phyloP scores from a whole-genome alignment of 2,113 vertebrate species.

The Amphilophus citrinellus region DNA sequence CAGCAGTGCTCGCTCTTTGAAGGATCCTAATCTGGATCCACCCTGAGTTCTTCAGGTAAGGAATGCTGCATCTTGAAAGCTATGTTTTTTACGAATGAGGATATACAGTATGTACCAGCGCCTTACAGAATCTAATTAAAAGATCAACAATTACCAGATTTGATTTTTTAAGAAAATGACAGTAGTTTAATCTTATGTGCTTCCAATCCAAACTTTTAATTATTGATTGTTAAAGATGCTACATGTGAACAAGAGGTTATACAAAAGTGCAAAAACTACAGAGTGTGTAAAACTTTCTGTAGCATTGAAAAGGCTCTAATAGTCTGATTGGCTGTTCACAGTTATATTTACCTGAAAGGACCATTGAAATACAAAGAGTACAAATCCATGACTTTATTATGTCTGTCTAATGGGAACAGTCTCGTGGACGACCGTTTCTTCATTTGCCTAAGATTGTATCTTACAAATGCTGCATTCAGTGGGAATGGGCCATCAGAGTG shows the following conservation, averaged over 20 bases:
- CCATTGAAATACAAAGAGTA: not conserved
- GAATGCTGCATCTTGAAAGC: not conserved
- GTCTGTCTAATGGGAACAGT: not conserved
- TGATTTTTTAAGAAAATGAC: not conserved
- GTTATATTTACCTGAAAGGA: not conserved
- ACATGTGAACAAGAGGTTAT: not conserved
- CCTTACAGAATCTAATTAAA: not conserved
- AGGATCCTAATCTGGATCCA: not conserved
- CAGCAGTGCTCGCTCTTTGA: not conserved
- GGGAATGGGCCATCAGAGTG: not conserved
- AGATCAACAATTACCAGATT: not conserved
- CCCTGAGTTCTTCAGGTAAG: not conserved
- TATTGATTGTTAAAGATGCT: not conserved
- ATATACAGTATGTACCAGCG: not conserved
- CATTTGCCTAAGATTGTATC: not conserved
- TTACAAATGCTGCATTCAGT: not conserved
- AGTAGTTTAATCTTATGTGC: not conserved
- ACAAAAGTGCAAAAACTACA: not conserved
- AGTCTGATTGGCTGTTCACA: not conserved
- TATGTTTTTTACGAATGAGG: not conserved
- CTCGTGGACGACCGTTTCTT: not conserved
- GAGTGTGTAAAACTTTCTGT: not conserved
- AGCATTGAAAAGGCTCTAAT: not conserved
- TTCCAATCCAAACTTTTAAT: not conserved
- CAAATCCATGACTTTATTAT: not conserved